phyloP scores from a whole-genome alignment of 2,113 vertebrate species.

The Fulmarus glacialis region DNA sequence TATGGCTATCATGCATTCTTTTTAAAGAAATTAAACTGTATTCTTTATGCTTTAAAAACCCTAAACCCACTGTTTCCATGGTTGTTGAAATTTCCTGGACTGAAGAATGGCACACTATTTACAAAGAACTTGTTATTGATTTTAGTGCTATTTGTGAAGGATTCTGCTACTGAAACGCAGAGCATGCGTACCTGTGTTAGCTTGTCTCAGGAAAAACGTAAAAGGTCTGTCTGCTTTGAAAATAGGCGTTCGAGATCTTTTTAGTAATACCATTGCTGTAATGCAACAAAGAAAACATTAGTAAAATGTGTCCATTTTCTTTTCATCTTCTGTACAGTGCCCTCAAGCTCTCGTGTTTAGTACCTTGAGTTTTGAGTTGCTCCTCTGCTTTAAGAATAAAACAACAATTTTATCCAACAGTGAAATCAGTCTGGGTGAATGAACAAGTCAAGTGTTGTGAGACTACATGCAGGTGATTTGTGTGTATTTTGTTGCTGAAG shows the following conservation, averaged over 20 bases:
- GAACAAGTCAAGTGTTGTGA: neutral
- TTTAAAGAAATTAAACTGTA: neutral
- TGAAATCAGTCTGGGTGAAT: neutral
- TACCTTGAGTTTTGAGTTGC: neutral
- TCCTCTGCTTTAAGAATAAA: neutral
- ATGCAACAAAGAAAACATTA: neutral
- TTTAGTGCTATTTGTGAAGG: neutral
- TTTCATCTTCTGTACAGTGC: neutral
- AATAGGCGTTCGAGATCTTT: conserved; percentile 84
- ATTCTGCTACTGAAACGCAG: neutral
- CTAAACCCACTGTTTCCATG: neutral
- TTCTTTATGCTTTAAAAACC: neutral
- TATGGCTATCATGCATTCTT: neutral
- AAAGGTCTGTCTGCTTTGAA: conserved; percentile 92
- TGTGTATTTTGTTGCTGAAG: rapidly evolving
- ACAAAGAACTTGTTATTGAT: neutral
- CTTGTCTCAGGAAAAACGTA: conserved; percentile 84
- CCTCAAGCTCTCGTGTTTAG: too few relatives aligned
- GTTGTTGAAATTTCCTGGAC: neutral
- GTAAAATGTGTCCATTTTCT: neutral
- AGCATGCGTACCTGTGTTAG: conserved; percentile 78
- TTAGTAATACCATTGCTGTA: conserved; percentile 87
- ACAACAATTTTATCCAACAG: neutral
- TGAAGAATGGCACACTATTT: rapidly evolving
- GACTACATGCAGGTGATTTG: rapidly evolving